phyloP scores from a whole-genome alignment of 2,113 vertebrate species.

The Struthidea cinerea region DNA sequence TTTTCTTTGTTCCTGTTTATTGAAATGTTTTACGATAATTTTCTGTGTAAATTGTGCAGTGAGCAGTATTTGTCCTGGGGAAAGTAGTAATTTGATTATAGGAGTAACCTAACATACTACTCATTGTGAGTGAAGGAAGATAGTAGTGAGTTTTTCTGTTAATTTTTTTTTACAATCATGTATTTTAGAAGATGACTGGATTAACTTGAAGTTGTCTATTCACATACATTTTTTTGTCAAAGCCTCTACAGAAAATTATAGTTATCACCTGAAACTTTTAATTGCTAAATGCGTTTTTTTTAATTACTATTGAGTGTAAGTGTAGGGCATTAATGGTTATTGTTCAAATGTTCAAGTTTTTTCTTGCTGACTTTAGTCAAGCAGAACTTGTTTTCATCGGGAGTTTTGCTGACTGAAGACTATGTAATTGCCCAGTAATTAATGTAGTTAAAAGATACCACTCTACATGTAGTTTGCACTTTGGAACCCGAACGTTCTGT shows the following conservation, averaged over 20 bases:
- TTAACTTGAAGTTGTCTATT: neutral
- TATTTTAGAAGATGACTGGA: neutral
- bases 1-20: neutral
- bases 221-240: neutral
- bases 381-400: neutral
- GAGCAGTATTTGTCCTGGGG: neutral
- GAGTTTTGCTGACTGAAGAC: constrained; percentile 30
- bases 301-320: neutral
- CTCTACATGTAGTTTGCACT: neutral
- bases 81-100: constrained; percentile 36
- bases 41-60: neutral
- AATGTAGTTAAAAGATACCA: neutral
- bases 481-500: neutral
- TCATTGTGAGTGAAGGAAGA: neutral
- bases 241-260: neutral
- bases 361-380: neutral
- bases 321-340: neutral
- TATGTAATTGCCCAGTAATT: neutral
- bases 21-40: neutral
- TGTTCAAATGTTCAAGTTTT: neutral
- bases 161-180: neutral
- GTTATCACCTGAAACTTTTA: neutral
- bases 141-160: neutral
- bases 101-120: neutral
- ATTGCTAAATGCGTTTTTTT: neutral